Percentiles rank a stretch among this genome's conserved stretches.
Evolutionary conservation across 2,888 invertebrate species (phyloP).

Genomic region (Rotaria socialis): DNA sequence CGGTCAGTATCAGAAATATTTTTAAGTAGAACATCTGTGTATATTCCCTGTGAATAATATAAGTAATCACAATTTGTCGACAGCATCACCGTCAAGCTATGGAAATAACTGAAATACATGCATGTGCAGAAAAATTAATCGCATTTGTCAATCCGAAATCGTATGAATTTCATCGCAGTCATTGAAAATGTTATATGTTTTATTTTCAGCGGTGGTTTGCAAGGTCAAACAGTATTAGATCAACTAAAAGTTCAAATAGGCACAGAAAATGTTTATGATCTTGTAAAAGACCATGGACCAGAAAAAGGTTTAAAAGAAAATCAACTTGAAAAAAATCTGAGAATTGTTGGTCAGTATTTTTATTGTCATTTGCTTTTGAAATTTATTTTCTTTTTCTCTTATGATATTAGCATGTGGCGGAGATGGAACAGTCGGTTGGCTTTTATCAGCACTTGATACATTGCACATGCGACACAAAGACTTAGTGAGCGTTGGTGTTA

Average conservation of each 20-base stretch:
- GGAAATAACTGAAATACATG: neutral
- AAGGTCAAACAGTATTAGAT: conserved; percentile 5
- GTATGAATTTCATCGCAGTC: neutral
- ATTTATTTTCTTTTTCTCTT: neutral
- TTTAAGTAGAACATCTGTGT: neutral
- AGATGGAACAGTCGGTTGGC: conserved; percentile 82
- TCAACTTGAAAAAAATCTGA: neutral
- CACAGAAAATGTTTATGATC: conserved; percentile 20
- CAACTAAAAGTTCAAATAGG: neutral
- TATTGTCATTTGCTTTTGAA: neutral
- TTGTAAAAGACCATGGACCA: neutral
- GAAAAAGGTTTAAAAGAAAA: neutral
- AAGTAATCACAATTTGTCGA: neutral
- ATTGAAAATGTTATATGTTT: neutral
- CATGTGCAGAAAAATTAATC: neutral
- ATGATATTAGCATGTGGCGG: neutral
- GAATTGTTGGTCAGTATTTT: neutral
- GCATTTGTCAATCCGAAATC: conserved; percentile 36
- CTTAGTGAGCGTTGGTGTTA: conserved; percentile 79
- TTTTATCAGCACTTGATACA: conserved; percentile 67
- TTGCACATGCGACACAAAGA: conserved; percentile 34
- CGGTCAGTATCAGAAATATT: no score
- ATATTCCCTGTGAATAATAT: neutral
- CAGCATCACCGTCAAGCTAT: neutral
- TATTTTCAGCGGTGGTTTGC: conserved; percentile 9